Percentiles rank a stretch among this genome's conserved stretches.
These are phyloP conservation scores for Temnothorax ravouxi DNA, from an alignment of 2,888 invertebrate genomes.

Conservation along the genomic window DNA sequence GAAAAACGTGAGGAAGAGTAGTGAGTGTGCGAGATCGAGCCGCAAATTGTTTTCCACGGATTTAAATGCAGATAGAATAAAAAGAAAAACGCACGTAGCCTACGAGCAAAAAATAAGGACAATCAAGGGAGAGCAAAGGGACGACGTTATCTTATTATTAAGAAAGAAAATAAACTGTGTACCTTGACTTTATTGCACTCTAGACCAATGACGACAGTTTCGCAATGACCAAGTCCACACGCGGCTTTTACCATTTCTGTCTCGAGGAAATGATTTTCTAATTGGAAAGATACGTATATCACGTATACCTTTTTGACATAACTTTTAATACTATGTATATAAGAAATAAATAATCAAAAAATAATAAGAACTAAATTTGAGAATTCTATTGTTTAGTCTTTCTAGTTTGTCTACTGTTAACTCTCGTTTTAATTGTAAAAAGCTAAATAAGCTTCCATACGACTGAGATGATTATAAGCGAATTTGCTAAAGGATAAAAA, in stretches of 20 bases:
- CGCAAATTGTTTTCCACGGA: slow-evolving; percentile 56
- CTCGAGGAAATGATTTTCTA: neutral
- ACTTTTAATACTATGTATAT: neutral
- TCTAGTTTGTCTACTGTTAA: neutral
- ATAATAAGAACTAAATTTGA: neutral
- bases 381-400: neutral
- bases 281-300: neutral
- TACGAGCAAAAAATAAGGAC: slow-evolving; percentile 21
- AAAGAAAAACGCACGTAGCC: slow-evolving; percentile 45
- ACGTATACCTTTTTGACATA: neutral
- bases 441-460: neutral
- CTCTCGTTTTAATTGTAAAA: neutral
- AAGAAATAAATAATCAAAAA: neutral
- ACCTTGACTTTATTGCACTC: slow-evolving; percentile 65
- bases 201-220: slow-evolving; percentile 40
- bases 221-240: slow-evolving; percentile 21
- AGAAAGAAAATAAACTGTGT: slow-evolving; percentile 42
- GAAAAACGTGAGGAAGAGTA: slow-evolving; percentile 38
- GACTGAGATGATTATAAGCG: neutral
- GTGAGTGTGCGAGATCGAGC: slow-evolving; percentile 46
- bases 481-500: slow-evolving; percentile 54
- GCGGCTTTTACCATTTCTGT: slow-evolving; percentile 12
- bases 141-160: slow-evolving; percentile 36
- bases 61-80: slow-evolving; percentile 67
- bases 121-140: slow-evolving; percentile 56